Evolutionary conservation across 2,888 invertebrate genomes (phyloP).

Genomic region (Osedax fenrisi): DNA sequence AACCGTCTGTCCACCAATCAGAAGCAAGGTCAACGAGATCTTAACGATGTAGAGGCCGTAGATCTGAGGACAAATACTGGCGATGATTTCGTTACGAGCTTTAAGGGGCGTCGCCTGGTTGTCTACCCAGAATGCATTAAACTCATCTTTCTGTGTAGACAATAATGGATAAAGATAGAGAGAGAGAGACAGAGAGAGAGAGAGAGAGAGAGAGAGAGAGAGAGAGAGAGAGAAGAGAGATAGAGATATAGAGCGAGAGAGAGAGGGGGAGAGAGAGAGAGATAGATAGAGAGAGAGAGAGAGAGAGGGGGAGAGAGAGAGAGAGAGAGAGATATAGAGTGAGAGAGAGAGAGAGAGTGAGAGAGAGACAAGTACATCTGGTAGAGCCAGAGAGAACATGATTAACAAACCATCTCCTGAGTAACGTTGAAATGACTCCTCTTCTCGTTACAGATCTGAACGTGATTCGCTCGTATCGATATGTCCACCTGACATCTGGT

Average conservation of each 20-base stretch:
- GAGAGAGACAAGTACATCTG: not conserved
- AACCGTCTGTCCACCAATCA: constrained; percentile 49
- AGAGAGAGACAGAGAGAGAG: not conserved
- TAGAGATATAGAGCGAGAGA: not conserved
- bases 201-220: no score
- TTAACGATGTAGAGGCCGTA: constrained; percentile 78
- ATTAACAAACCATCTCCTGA: constrained; percentile 43
- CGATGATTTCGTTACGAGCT: constrained; percentile 66
- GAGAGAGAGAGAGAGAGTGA: not conserved
- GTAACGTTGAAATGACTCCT: constrained; percentile 44
- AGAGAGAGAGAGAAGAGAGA: no score
- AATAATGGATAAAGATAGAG: not conserved
- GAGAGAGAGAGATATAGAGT: not conserved
- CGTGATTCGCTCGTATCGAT: constrained; percentile 62
- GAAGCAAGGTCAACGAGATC: constrained; percentile 65
- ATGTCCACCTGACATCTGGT: constrained; percentile 62
- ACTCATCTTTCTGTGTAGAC: constrained; percentile 57
- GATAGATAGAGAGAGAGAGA: no score
- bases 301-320: no score
- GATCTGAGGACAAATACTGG: constrained; percentile 70
- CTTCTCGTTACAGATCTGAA: constrained; percentile 53
- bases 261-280: not conserved
- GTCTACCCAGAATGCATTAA: constrained; percentile 65
- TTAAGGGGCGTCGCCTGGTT: constrained; percentile 59
- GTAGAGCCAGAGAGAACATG: no score